phyloP scores from a whole-genome alignment of 2,797 vertebrate species.

The Halcyon badia region DNA sequence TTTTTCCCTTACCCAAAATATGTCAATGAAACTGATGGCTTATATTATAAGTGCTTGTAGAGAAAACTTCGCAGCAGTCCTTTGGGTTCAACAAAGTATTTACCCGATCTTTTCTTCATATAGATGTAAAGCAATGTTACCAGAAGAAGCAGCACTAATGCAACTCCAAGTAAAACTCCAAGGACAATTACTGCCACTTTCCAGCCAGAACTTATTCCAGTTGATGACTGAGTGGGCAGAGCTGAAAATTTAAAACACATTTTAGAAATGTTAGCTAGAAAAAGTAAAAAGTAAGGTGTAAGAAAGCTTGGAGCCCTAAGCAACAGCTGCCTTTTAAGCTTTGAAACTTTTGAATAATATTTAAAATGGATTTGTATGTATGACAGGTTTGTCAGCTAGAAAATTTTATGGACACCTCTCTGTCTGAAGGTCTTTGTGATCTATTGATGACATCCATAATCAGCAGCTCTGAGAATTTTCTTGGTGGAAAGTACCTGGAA shows the following conservation, averaged over 20 bases:
- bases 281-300: neutral
- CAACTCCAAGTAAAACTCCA: constrained; percentile 66
- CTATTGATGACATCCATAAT: neutral
- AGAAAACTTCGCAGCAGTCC: constrained; percentile 30
- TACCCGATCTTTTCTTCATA: neutral
- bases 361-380: neutral
- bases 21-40: neutral
- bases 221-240: neutral
- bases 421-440: neutral
- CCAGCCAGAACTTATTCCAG: neutral
- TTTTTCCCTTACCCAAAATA: neutral
- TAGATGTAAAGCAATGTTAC: neutral
- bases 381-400: neutral
- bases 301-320: neutral
- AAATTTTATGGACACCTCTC: neutral
- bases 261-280: constrained; percentile 26
- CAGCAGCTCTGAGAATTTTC: neutral
- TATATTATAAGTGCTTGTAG: constrained; percentile 32
- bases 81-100: constrained; percentile 26
- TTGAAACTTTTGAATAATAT: neutral
- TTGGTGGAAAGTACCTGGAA: neutral
- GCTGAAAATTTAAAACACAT: constrained; percentile 55
- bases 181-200: constrained; percentile 72
- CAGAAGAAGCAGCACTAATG: constrained; percentile 29
- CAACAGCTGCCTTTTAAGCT: neutral